phyloP scores from a whole-genome alignment of 2,888 invertebrate species.

The Myopa testacea region DNA sequence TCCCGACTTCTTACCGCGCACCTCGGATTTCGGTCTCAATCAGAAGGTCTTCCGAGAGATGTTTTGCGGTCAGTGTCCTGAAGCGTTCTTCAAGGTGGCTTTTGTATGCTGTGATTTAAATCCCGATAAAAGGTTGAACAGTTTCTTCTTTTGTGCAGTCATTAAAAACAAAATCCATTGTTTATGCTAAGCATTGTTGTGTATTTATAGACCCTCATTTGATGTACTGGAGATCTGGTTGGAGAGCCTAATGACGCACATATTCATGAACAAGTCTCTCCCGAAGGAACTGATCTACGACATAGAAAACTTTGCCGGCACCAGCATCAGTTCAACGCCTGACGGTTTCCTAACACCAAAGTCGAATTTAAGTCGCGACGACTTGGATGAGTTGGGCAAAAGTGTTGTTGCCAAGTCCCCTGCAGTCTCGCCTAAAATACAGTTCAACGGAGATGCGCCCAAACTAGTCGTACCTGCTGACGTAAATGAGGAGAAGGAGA shows the following conservation, averaged over 20 bases:
- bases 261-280: constrained; percentile 74
- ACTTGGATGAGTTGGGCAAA: constrained; percentile 56
- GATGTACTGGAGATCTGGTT: constrained; percentile 92
- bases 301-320: constrained; percentile 76
- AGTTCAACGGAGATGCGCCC: neutral
- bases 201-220: constrained; percentile 80
- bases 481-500: constrained; percentile 51
- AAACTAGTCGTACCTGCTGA: constrained; percentile 25
- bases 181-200: neutral
- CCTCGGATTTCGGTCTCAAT: constrained; percentile 92
- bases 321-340: constrained; percentile 64
- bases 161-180: too few relatives aligned
- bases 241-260: constrained; percentile 80
- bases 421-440: neutral
- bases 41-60: constrained; percentile 86
- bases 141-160: too few relatives aligned
- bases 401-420: constrained; percentile 33
- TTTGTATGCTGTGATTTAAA: constrained; percentile 91
- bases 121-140: constrained; percentile 83
- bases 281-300: constrained; percentile 80
- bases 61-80: constrained; percentile 85
- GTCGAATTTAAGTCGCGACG: constrained; percentile 65
- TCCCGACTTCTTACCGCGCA: constrained; percentile 92
- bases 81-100: constrained; percentile 88
- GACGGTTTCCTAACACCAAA: constrained; percentile 67